Evolutionary conservation across 2,888 invertebrate genomes (phyloP).

Genomic region (Amiota communis): DNA sequence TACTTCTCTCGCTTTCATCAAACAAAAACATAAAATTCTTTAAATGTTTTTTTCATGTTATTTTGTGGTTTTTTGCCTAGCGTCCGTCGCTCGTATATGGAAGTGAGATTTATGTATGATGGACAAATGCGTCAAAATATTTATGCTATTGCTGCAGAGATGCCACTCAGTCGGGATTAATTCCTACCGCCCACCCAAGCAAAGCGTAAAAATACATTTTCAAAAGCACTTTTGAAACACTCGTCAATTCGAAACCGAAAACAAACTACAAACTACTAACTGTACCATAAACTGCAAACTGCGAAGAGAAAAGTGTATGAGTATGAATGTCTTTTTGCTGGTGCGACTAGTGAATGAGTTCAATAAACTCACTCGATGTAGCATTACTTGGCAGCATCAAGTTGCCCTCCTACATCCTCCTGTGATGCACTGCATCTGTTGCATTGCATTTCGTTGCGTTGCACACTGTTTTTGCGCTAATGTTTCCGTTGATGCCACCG

Average conservation of each 20-base stretch:
- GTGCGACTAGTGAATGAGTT: slow-evolving; percentile 45
- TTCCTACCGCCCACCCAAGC: not conserved
- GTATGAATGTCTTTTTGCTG: slow-evolving; percentile 19
- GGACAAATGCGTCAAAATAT: slow-evolving; percentile 49
- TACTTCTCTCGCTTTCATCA: too few relatives aligned
- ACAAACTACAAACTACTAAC: slow-evolving; percentile 18
- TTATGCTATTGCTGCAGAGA: slow-evolving; percentile 35
- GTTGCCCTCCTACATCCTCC: not conserved
- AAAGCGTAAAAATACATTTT: slow-evolving; percentile 35
- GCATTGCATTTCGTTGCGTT: slow-evolving; percentile 35
- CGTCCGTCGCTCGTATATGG: too few relatives aligned
- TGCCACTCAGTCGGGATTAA: slow-evolving; percentile 12
- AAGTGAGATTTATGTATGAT: not conserved
- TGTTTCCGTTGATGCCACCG: not conserved
- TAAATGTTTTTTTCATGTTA: too few relatives aligned
- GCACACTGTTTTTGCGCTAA: slow-evolving; percentile 34
- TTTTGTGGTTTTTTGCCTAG: too few relatives aligned
- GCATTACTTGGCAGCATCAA: slow-evolving; percentile 19
- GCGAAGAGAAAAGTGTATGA: slow-evolving; percentile 40
- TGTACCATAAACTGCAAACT: not conserved
- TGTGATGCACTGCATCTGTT: not conserved
- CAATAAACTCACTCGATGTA: slow-evolving; percentile 52
- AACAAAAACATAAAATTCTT: too few relatives aligned
- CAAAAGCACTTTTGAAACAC: slow-evolving; percentile 30
- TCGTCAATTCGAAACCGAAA: not conserved